Evolutionary conservation across 2,888 invertebrate genomes (phyloP), one percentile per base, ranked within the genome.

Genomic region (Automeris io): DNA sequence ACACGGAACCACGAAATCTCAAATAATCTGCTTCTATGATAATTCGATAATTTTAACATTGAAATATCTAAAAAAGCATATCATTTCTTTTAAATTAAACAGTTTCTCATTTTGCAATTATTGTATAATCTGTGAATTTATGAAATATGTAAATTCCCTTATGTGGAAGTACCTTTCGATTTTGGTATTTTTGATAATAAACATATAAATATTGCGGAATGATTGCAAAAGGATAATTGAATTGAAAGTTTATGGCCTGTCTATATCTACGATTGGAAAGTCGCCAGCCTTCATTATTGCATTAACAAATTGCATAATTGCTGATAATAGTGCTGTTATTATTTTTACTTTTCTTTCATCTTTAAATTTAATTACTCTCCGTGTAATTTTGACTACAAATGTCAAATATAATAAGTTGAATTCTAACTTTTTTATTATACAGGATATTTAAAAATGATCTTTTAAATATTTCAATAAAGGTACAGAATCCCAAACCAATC

Each of bases 261-360:
- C 18, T 35, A 33, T 34, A 35, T 26, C 22, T 22, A 23, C 31
- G 12, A 37, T 31, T 37, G 31, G 37, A 37, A 37, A 37, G 37
- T 37, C 6, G 29, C 22, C 22, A 37, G 37, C 37, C 37, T 31
- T 31, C 16, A 16, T 35, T 16, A 22, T 31, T 26, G 19, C 18
- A 7, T 7, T 22, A 21, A 19, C n/a, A 33, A 18, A 29, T 22
- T 34, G 21, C 33, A 26, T 34, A 23, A 32, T 18, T 16, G 24
- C 23, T 33, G 18, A n/a, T 31, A 12, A 24, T 34, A 23, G 19
- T 36, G 16, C 11, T n/a, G 11, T n/a, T 22, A 12, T 16, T 35
- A 9, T 35, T 24, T 24, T 35, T 9, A 24, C 9, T 2, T 18
- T 25, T 18, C 25, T 25, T 11, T 31, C 2, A 12, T 8, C n/a